Percentiles rank a stretch among this genome's conserved stretches.
These are phyloP conservation scores for Philopotamus ludificatus DNA, from an alignment of 1,140 invertebrate genomes.

Conservation along the genomic window DNA sequence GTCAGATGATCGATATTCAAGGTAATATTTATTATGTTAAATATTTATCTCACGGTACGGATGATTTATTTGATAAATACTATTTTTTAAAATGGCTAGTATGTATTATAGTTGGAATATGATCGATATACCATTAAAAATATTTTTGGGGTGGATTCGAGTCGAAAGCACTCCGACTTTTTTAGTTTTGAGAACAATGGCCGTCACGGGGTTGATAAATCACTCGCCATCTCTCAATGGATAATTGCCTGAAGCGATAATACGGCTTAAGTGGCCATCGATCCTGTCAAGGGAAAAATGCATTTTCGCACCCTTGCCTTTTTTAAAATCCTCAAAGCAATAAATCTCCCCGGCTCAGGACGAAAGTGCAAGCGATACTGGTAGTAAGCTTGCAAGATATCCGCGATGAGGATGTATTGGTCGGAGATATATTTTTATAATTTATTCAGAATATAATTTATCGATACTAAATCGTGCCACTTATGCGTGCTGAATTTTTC, in stretches of 20 bases:
- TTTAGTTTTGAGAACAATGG: constrained; percentile 14
- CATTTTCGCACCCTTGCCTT: constrained; percentile 27
- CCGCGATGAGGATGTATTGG: too few relatives aligned
- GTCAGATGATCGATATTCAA: too few relatives aligned
- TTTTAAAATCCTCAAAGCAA: constrained; percentile 33
- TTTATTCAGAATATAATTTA: too few relatives aligned
- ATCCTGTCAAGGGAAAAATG: constrained; percentile 13
- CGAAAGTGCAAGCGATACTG: constrained; percentile 24
- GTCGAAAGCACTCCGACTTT: neutral
- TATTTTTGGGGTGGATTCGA: neutral
- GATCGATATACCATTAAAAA: neutral
- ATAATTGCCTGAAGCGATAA: constrained; percentile 36
- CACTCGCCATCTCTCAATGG: constrained; percentile 18
- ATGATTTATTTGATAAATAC: neutral
- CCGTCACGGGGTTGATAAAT: constrained; percentile 10
- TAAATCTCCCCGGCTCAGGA: constrained; percentile 25
- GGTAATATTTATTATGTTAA: too few relatives aligned
- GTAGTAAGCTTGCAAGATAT: too few relatives aligned
- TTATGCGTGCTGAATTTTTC: too few relatives aligned
- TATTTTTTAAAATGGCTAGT: neutral
- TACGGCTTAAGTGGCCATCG: constrained; percentile 34
- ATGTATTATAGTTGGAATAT: neutral
- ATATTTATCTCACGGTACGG: too few relatives aligned
- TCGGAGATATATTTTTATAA: too few relatives aligned
- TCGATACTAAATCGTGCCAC: too few relatives aligned